These are phyloP conservation scores for Lophotriccus pileatus DNA, from an alignment of 2,797 vertebrate species.

Conservation along the genomic window DNA sequence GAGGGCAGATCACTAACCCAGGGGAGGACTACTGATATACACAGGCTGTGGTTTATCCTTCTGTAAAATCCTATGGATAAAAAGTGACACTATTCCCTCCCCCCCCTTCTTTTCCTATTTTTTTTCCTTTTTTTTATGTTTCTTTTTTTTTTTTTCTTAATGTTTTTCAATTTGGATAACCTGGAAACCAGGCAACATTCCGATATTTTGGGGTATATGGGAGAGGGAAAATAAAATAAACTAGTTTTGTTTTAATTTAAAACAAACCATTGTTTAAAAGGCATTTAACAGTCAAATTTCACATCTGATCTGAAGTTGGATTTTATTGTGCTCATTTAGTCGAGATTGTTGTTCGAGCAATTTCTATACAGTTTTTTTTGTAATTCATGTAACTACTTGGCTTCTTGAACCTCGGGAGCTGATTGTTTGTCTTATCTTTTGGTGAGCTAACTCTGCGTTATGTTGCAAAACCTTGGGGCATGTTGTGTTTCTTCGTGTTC, in stretches of 20 bases:
- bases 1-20: constrained; percentile 14
- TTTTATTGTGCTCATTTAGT: constrained; percentile 27
- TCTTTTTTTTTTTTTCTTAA: not conserved
- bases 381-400: constrained; percentile 61
- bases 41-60: constrained; percentile 24
- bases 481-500: constrained; percentile 73
- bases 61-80: constrained; percentile 5
- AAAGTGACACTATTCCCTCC: not conserved
- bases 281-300: constrained; percentile 25
- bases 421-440: constrained; percentile 69
- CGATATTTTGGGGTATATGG: not conserved
- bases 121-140: rapidly evolving
- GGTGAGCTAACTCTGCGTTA: constrained; percentile 67
- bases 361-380: constrained; percentile 34
- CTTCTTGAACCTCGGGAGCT: constrained; percentile 65
- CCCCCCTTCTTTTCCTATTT: too few species aligned
- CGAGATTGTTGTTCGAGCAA: not conserved
- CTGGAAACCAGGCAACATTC: not conserved
- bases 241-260: not conserved
- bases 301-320: constrained; percentile 24
- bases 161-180: not conserved
- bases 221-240: not conserved
- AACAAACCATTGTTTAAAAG: constrained; percentile 2
- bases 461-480: constrained; percentile 71
- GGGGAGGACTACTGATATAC: not conserved